A percentile compares a stretch with the other conserved stretches of the same genome.
These are phyloP conservation scores for Dolichotis patagonum DNA, from an alignment of 2,113 vertebrate species.

Conservation along the genomic window DNA sequence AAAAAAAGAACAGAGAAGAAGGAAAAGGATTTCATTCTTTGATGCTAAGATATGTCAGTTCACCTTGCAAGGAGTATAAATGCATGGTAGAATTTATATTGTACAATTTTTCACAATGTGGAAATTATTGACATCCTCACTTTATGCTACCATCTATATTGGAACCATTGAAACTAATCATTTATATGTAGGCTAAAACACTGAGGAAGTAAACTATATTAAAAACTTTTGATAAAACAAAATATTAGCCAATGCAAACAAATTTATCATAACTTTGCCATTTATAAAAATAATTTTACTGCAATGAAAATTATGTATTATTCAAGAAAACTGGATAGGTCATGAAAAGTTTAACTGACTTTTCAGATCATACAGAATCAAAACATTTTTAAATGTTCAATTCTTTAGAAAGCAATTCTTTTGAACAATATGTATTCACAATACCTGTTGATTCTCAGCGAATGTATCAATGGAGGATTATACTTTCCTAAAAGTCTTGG, in stretches of 20 bases:
- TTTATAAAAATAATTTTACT: not conserved
- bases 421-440: not conserved
- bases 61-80: not conserved
- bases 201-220: not conserved
- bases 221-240: not conserved
- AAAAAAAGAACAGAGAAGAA: not conserved
- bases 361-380: not conserved
- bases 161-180: not conserved
- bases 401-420: not conserved
- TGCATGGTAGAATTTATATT: not conserved
- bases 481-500: not conserved
- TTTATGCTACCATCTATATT: not conserved
- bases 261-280: not conserved
- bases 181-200: not conserved
- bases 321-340: not conserved
- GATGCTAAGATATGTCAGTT: not conserved
- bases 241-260: not conserved
- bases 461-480: not conserved
- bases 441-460: not conserved
- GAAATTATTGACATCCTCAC: not conserved
- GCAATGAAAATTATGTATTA: not conserved
- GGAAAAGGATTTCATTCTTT: not conserved
- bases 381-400: not conserved
- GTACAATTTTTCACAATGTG: not conserved
- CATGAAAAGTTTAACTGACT: not conserved